Conservation (phyloP, 2,888 invertebrate genomes). For the Caenorhabditis uteleia region DNA sequence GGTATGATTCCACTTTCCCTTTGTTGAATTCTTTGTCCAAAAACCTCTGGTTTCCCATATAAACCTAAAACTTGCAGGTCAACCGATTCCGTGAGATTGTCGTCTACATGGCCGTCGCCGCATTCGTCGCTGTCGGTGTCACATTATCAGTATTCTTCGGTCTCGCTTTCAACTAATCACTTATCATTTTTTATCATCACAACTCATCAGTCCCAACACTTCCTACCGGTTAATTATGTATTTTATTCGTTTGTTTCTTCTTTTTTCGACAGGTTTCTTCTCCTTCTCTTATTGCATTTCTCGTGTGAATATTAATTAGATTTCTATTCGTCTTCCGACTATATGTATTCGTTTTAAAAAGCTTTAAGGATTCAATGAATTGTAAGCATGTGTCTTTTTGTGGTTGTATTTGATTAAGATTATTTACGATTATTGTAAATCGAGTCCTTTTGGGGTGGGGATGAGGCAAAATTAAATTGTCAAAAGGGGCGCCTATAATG, state of each 20-base stretch:
- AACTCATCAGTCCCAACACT: no score
- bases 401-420: no score
- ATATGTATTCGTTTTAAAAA: no score
- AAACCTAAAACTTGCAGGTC: slow-evolving; percentile 16
- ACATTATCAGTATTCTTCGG: slow-evolving; percentile 25
- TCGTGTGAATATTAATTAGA: neutral
- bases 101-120: slow-evolving; percentile 26
- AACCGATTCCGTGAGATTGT: slow-evolving; percentile 32
- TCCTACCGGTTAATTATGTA: no score
- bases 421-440: no score
- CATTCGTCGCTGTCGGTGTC: slow-evolving; percentile 22
- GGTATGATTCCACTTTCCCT: slow-evolving; percentile 1
- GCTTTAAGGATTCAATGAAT: no score
- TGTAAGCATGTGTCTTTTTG: no score
- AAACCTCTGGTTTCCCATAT: no score
- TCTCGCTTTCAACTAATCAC: no score
- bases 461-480: no score
- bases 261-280: neutral
- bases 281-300: neutral
- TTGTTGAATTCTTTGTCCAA: neutral
- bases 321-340: slow-evolving; percentile 4
- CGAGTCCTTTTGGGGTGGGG: no score
- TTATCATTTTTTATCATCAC: neutral
- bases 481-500: no score
- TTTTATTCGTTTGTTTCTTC: neutral